Base-by-base conservation (phyloP, 2,888 invertebrate genomes). In the Mesoligia furuncula region DNA sequence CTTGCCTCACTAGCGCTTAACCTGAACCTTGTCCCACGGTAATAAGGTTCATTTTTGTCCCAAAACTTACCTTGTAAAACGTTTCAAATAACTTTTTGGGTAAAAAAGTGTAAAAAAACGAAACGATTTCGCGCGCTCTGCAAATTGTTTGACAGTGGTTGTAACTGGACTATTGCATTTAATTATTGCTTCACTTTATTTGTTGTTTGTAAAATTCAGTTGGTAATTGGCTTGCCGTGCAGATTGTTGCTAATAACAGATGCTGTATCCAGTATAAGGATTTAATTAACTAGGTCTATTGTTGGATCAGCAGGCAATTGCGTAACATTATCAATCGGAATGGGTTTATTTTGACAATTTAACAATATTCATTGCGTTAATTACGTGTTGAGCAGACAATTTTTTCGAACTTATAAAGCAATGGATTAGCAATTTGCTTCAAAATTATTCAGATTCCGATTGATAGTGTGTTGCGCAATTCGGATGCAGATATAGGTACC, bases 101-200 rank as follows among this genome's bases (percentile, higher is more conserved):
- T 48, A 70, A 83, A 78, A 69, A 77, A 36, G 72, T 64, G 20
- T 71, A 61, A 81, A 81, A 82, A 68, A 68, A 45, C 31, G 17
- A 42, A 71, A 61, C 24, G 75, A 69, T 70, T 69, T 65, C 69
- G 39, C 72, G 77, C 80, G 61, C 76, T 80, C 57, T 62, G 72
- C 81, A 70, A 88, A 89, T 87, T 88, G 85, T 87, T 87, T 83
- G 79, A 73, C 51, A 76, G 73, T 73, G 73, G 76, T 81, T 70
- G 69, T 78, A 72, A 73, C 72, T 73, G 84, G 64, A 80, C 87
- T 65, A 68, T 76, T 71, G 75, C 70, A 42, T 83, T 86, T 83
- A 83, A 83, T 85, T 75, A 73, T 48, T 79, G 59, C 11, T 73
- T 51, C 51, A 51, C 66, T 71, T 65, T 62, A 24, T 65, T 77